These are phyloP conservation scores for Ibidorhyncha struthersii DNA, from an alignment of 2,113 vertebrate genomes.

Conservation along the genomic window DNA sequence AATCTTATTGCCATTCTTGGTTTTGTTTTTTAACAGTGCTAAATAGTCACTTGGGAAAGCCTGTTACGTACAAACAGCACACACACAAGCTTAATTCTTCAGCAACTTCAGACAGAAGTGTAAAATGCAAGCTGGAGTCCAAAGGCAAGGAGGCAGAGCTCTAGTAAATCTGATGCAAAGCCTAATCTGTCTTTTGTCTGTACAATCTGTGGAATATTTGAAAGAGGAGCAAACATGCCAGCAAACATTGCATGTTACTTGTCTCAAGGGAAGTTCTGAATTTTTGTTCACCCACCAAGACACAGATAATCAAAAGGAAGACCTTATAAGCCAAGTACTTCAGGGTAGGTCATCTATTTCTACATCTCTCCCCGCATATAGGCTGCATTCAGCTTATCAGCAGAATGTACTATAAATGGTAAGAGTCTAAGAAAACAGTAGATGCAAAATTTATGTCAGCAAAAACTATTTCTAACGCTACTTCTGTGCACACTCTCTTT, in stretches of 20 bases:
- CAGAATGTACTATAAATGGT: neutral
- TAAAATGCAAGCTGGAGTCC: slow-evolving; percentile 40
- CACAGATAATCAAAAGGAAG: neutral
- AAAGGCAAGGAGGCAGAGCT: slow-evolving; percentile 24
- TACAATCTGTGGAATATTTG: slow-evolving; percentile 20
- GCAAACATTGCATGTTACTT: neutral
- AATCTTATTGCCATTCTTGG: neutral
- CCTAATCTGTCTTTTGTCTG: slow-evolving; percentile 37
- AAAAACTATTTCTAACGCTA: neutral
- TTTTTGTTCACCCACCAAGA: neutral
- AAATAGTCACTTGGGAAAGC: slow-evolving; percentile 49
- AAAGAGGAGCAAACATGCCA: slow-evolving; percentile 3
- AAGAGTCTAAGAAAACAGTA: neutral
- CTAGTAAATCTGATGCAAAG: slow-evolving; percentile 45
- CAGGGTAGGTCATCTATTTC: neutral
- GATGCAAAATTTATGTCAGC: neutral
- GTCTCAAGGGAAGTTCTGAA: neutral
- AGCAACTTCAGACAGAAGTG: slow-evolving; percentile 38
- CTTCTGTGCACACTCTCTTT: neutral
- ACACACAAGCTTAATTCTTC: slow-evolving; percentile 33
- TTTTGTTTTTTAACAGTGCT: slow-evolving; percentile 5
- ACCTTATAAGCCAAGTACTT: neutral
- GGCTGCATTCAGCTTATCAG: neutral
- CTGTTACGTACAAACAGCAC: neutral
- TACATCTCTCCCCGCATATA: neutral